Conservation (phyloP, 2,888 invertebrate species). For the Drosophila conformis region DNA sequence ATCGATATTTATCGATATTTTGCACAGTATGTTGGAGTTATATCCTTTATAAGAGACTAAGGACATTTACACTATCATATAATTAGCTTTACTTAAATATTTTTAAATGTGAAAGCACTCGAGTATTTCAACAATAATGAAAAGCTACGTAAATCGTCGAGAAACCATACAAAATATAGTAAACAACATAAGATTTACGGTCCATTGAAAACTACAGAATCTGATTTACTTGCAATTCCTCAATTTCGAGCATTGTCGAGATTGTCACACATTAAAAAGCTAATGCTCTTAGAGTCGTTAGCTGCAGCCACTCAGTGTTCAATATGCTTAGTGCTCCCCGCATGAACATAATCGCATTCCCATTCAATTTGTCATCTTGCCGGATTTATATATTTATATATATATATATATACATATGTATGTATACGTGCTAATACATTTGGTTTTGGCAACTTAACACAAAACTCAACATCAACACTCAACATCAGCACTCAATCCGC, state of each 20-base stretch:
- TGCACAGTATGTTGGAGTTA: not conserved
- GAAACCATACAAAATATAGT: not conserved
- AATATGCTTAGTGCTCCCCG: not conserved
- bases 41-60: not conserved
- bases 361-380: not conserved
- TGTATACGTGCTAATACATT: constrained; percentile 2
- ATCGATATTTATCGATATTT: not conserved
- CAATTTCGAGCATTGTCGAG: not conserved
- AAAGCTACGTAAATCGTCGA: not conserved
- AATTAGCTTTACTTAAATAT: not conserved
- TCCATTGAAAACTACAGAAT: not conserved
- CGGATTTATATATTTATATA: constrained; percentile 1
- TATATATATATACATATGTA: not conserved
- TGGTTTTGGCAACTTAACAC: constrained; percentile 7
- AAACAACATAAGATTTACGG: not conserved
- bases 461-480: not conserved
- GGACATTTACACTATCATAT: not conserved
- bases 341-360: constrained; percentile 9
- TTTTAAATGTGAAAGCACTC: not conserved
- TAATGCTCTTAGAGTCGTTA: not conserved
- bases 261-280: not conserved
- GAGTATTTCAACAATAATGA: not conserved
- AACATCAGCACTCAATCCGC: constrained; percentile 19
- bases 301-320: not conserved
- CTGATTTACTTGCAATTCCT: not conserved